Percentiles rank a stretch among this genome's conserved stretches.
Conservation (phyloP, 2,113 vertebrate species). For the Eulemur macaco region DNA sequence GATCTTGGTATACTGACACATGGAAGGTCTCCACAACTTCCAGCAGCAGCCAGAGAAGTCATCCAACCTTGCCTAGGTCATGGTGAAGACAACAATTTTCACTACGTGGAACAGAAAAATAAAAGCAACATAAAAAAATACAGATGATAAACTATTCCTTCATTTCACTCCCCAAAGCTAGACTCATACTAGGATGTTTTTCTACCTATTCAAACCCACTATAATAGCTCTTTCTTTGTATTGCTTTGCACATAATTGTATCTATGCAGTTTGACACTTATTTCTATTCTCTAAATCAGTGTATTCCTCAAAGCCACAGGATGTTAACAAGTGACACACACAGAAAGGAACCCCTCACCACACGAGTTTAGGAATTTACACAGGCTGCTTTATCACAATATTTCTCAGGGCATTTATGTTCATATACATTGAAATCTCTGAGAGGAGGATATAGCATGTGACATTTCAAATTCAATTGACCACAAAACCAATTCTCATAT, state of each 20-base stretch:
- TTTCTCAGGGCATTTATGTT: background rate
- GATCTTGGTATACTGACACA: background rate
- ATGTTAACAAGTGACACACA: background rate
- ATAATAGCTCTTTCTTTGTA: background rate
- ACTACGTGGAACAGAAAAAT: background rate
- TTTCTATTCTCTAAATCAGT: slow-evolving; percentile 12
- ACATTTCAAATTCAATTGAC: slow-evolving; percentile 34
- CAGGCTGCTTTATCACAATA: background rate
- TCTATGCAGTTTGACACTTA: background rate
- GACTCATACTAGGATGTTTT: background rate
- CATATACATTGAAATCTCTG: background rate
- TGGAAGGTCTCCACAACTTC: background rate
- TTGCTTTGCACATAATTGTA: background rate
- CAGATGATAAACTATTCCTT: background rate
- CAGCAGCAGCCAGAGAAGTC: background rate
- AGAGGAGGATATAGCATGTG: background rate
- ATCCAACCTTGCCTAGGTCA: background rate
- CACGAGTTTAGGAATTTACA: background rate
- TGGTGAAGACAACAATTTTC: background rate
- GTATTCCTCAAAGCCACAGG: background rate
- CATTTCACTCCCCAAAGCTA: background rate
- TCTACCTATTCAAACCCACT: background rate
- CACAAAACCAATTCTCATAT: background rate
- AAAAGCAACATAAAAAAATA: background rate
- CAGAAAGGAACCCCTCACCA: background rate